Percentiles rank a stretch among this genome's conserved stretches.
phyloP scores from a whole-genome alignment of 1,140 invertebrate genomes.

The Neodiprion pinetum region DNA sequence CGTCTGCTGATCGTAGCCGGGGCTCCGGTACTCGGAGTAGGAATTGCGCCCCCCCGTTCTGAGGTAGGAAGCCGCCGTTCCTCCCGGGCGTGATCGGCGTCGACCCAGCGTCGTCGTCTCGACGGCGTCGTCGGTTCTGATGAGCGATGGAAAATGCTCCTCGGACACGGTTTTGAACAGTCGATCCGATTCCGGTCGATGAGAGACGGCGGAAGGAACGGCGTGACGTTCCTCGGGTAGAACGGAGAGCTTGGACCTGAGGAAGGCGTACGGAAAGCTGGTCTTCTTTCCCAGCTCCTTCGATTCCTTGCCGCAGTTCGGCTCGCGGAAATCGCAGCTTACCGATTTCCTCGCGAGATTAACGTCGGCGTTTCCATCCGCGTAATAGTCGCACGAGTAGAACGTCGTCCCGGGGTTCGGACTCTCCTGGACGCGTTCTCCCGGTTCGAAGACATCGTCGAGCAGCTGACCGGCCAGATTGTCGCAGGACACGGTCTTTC shows the following conservation, averaged over 20 bases:
- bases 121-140: constrained; percentile 51
- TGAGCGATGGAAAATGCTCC: constrained; percentile 55
- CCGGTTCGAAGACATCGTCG: constrained; percentile 33
- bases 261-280: constrained; percentile 80
- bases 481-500: constrained; percentile 57
- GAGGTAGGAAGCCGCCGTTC: constrained; percentile 21
- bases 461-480: constrained; percentile 41
- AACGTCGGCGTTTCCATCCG: constrained; percentile 37
- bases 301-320: neutral
- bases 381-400: constrained; percentile 48
- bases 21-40: constrained; percentile 43
- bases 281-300: constrained; percentile 61
- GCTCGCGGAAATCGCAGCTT: constrained; percentile 55
- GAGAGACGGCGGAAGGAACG: constrained; percentile 2
- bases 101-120: constrained; percentile 56
- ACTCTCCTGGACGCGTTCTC: constrained; percentile 27
- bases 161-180: constrained; percentile 59
- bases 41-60: constrained; percentile 40
- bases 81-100: constrained; percentile 38
- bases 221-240: constrained; percentile 73
- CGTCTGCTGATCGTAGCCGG: constrained; percentile 23
- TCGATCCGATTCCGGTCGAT: constrained; percentile 36
- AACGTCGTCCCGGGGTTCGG: constrained; percentile 32
- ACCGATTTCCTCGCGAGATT: constrained; percentile 47
- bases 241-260: constrained; percentile 76